Evolutionary conservation across 2,888 invertebrate species (phyloP), one percentile per base, ranked within the genome.

Genomic region (Caenorhabditis plicata): DNA sequence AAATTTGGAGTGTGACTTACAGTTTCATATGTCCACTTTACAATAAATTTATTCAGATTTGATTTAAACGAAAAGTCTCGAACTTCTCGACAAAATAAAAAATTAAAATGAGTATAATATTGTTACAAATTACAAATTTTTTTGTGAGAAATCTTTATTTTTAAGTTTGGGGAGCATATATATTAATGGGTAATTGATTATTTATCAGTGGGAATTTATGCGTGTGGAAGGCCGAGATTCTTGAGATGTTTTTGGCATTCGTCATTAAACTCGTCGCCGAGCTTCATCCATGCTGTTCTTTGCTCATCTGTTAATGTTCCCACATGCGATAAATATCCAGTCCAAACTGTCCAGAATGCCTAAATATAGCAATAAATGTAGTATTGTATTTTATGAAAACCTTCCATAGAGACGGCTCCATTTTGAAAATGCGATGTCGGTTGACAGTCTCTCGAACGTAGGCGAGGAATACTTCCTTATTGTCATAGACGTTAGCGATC

Each of bases 311-410:
- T 66, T 31, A 78, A 23, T 2, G 48, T 50, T 32, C 54, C 68
- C 46, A 64, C 67, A 3, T 71, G 70, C 19, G 45, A 63, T 47
- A 78, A 64, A 57, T 65, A 78, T 35, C 73, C 75, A 15, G 54
- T 53, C 53, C 60, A 78, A 19, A 78, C 78, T 29, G 68, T 65
- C 66, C 72, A 78, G 64, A 78, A 78, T 1, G 78, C 78, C 70
- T 74, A 29, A 29, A 64, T 42, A 23, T 17, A 11, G 4, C 20
- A 20, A 9, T 33, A 4, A 1, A 15, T 27, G 53, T 47, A 8
- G 19, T 13, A 46, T 36, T 22, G 29, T 20, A 46, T 27, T 15
- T 27, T 25, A 23, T 29, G 26, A 4, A 38, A 44, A 73, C 74
- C 50, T 56, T 50, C 75, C 76, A 77, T 25, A 77, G 61, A n/a